phyloP scores from a whole-genome alignment of 2,797 vertebrate genomes.

The Macroramphosus scolopax region DNA sequence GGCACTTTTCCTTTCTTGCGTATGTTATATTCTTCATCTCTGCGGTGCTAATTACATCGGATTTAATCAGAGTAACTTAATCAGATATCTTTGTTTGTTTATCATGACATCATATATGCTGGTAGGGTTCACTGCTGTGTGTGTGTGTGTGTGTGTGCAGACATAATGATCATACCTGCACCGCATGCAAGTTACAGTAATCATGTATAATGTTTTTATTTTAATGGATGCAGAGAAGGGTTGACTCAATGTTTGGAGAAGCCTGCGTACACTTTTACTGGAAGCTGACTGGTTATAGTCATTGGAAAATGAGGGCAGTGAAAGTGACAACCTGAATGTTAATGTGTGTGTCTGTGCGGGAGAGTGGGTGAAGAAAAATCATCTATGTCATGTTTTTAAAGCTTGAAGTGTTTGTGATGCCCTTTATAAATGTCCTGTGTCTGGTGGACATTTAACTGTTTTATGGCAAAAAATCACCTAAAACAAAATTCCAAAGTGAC shows the following conservation, averaged over 20 bases:
- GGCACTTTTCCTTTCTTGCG: constrained; percentile 1
- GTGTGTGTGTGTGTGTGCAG: no score
- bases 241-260: constrained; percentile 39
- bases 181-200: constrained; percentile 10
- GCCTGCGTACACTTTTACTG: constrained; percentile 23
- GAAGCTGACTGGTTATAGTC: constrained; percentile 28
- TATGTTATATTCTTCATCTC: constrained; percentile 10
- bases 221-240: constrained; percentile 13
- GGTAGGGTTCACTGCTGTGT: no score
- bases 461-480: no score
- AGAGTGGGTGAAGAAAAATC: no score
- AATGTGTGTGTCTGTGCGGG: constrained; percentile 13
- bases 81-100: constrained; percentile 23
- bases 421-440: neutral
- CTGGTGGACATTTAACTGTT: neutral
- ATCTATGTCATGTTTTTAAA: no score
- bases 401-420: no score
- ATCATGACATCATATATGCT: constrained; percentile 26
- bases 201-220: constrained; percentile 22
- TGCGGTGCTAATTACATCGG: constrained; percentile 6
- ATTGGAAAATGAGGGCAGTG: constrained; percentile 47
- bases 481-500: no score
- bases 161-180: no score
- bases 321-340: constrained; percentile 18
- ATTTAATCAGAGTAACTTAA: no score